phyloP scores from a whole-genome alignment of 2,113 vertebrate genomes.

The Peromyscus maniculatus region DNA sequence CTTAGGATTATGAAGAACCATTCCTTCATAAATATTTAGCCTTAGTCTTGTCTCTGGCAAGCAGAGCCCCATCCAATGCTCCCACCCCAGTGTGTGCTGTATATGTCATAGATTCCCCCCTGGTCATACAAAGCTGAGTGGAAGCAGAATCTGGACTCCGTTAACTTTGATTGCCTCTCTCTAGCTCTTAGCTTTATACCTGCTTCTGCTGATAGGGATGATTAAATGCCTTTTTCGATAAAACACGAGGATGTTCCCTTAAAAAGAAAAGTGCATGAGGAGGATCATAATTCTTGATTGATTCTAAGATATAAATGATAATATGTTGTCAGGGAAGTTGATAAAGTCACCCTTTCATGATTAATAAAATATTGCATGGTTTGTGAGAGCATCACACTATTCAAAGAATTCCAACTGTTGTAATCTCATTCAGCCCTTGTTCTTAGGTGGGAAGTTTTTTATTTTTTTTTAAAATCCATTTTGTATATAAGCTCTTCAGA shows the following conservation, averaged over 20 bases:
- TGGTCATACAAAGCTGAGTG: background rate
- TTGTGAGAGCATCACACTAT: background rate
- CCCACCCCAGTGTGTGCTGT: accelerated
- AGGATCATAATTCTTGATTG: background rate
- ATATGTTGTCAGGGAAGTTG: background rate
- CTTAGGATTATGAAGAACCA: background rate
- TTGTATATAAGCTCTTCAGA: background rate
- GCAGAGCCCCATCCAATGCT: background rate
- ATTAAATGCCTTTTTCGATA: background rate
- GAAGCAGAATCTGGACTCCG: background rate
- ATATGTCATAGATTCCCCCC: background rate
- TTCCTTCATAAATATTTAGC: background rate
- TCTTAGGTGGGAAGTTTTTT: background rate
- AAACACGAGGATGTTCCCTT: background rate
- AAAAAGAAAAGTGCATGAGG: background rate
- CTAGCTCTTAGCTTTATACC: background rate
- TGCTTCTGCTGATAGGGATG: background rate
- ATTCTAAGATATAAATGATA: conserved; percentile 11
- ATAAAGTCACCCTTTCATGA: conserved; percentile 27
- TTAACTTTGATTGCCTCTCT: background rate
- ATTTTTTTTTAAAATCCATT: background rate
- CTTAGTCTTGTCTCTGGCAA: background rate
- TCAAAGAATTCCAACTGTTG: background rate
- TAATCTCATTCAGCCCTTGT: background rate
- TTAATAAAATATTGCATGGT: background rate